These are phyloP conservation scores for Gnathonemus echidnorhynchus DNA, from an alignment of 2,113 vertebrate species.

Conservation along the genomic window DNA sequence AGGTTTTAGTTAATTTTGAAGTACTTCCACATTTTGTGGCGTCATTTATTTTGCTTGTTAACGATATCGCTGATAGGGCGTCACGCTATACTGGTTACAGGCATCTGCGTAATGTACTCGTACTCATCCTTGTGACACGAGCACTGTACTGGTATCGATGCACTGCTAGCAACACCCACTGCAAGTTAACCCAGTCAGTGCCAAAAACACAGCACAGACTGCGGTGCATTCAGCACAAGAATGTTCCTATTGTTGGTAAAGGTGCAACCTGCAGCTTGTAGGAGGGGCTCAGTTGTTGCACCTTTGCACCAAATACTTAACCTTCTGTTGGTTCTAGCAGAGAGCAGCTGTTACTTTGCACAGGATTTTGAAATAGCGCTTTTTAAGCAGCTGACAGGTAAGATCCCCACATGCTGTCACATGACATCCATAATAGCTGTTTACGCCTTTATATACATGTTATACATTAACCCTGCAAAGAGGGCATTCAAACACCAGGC, in stretches of 20 bases:
- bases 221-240: neutral
- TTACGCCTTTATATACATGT: neutral
- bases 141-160: neutral
- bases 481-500: neutral
- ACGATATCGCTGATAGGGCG: neutral
- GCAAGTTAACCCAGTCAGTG: neutral
- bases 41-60: neutral
- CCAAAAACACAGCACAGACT: neutral
- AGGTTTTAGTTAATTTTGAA: neutral
- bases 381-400: neutral
- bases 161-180: neutral
- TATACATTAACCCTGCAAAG: neutral
- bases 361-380: neutral
- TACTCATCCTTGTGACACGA: neutral
- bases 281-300: neutral
- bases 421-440: neutral
- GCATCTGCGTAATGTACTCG: neutral
- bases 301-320: neutral
- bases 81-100: neutral
- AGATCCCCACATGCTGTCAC: neutral
- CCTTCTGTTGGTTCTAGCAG: neutral
- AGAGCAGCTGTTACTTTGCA: neutral
- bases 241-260: neutral
- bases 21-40: neutral
- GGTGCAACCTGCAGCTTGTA: neutral